Evolutionary conservation across 1,140 invertebrate genomes (phyloP).

Genomic region (Lineus longissimus): DNA sequence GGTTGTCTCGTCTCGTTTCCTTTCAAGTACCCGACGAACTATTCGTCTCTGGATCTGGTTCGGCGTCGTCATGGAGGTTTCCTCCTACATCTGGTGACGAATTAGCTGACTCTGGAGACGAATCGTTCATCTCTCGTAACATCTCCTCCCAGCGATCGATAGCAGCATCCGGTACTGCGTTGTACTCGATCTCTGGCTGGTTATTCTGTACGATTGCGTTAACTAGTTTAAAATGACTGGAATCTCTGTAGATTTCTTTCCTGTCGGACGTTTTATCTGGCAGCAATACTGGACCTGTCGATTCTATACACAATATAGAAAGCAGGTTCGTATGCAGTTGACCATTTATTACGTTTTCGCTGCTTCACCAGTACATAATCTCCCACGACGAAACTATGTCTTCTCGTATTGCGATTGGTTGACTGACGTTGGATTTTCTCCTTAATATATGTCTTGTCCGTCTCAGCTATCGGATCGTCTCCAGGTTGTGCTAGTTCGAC

Average conservation of each 20-base stretch:
- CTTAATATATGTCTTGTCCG: background rate
- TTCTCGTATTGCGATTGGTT: background rate
- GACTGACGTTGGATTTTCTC: background rate
- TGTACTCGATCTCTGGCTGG: too few species aligned
- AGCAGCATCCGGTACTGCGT: too few species aligned
- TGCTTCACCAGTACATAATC: background rate
- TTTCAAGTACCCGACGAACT: too few species aligned
- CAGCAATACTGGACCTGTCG: constrained; percentile 2
- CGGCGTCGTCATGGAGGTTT: too few species aligned
- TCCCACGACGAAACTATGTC: constrained; percentile 5
- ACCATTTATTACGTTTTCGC: constrained; percentile 1
- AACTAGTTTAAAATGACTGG: constrained; percentile 9
- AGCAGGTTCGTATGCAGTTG: constrained; percentile 10
- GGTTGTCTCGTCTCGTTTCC: too few species aligned
- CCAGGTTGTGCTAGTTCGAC: background rate
- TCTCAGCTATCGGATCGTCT: background rate
- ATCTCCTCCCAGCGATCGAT: too few species aligned
- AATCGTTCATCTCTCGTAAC: too few species aligned
- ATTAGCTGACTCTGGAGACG: too few species aligned
- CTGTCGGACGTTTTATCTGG: background rate
- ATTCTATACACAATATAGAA: constrained; percentile 7
- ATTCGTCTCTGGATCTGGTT: too few species aligned
- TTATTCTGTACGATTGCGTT: constrained; percentile 1
- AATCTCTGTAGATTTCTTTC: constrained; percentile 6
- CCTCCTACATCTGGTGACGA: too few species aligned